A percentile compares a stretch with the other conserved stretches of the same genome.
Conservation (phyloP, 2,888 invertebrate species). For the Drosophila formosana region DNA sequence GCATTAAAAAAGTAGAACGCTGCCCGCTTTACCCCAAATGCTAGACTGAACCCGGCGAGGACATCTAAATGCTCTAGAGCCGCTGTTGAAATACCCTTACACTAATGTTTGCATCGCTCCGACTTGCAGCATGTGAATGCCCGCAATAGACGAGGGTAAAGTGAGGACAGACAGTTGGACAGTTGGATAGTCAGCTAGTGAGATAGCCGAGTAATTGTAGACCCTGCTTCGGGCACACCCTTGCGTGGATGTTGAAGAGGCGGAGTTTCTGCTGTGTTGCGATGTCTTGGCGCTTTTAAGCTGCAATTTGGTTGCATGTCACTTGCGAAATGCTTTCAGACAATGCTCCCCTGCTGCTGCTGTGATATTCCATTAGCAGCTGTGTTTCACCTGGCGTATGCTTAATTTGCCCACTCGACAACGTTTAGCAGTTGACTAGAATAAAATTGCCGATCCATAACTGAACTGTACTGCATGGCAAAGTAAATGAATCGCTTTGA, state of each 20-base stretch:
- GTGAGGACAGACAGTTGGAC: constrained; percentile 11
- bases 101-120: neutral
- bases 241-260: neutral
- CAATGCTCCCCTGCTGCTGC: constrained; percentile 56
- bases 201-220: constrained; percentile 31
- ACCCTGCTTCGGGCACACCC: constrained; percentile 38
- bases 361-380: constrained; percentile 62
- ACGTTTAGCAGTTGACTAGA: constrained; percentile 29
- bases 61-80: neutral
- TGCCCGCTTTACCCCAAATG: constrained; percentile 10
- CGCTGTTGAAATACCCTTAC: constrained; percentile 28
- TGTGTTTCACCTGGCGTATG: constrained; percentile 52
- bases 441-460: neutral
- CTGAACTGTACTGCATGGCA: neutral
- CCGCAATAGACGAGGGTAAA: neutral
- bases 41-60: constrained; percentile 57
- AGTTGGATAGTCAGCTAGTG: constrained; percentile 25
- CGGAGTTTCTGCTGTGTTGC: constrained; percentile 13
- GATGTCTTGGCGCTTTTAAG: constrained; percentile 67
- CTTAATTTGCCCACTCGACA: constrained; percentile 39
- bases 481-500: constrained; percentile 4
- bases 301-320: constrained; percentile 77
- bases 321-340: constrained; percentile 74
- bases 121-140: neutral
- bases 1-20: constrained; percentile 70